Evolutionary conservation across 2,888 invertebrate species (phyloP).

Genomic region (Carcina quercana): DNA sequence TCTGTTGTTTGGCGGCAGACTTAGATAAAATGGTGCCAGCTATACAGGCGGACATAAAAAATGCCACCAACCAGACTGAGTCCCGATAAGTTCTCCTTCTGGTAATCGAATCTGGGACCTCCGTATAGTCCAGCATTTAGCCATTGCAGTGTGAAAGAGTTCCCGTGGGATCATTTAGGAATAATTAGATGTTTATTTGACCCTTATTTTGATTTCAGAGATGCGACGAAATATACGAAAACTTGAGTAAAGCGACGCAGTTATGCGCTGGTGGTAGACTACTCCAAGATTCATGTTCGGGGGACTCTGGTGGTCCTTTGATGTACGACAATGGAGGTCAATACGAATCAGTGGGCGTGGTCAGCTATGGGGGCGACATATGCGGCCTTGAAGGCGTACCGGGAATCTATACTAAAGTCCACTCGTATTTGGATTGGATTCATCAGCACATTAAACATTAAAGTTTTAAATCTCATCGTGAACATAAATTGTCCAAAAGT

Average conservation of each 20-base stretch:
- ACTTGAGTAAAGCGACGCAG: conserved; percentile 22
- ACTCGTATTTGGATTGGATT: conserved; percentile 2
- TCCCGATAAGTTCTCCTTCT: too few species aligned
- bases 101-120: too few species aligned
- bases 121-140: too few species aligned
- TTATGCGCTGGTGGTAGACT: conserved; percentile 76
- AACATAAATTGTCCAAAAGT: not conserved
- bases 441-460: not conserved
- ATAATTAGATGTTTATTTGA: too few species aligned
- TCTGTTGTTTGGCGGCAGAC: too few species aligned
- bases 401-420: conserved; percentile 5
- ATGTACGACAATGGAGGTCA: conserved; percentile 24
- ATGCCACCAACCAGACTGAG: too few species aligned
- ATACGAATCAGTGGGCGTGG: conserved; percentile 63
- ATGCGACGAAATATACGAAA: not conserved
- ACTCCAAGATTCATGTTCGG: conserved; percentile 72
- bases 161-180: too few species aligned
- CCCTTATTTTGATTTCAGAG: too few species aligned
- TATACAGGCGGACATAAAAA: too few species aligned
- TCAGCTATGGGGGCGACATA: conserved; percentile 76
- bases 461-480: not conserved
- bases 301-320: conserved; percentile 42
- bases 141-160: too few species aligned
- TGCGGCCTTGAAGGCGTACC: not conserved
- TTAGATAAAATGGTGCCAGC: too few species aligned